Evolutionary conservation across 1,140 invertebrate species (phyloP).

Genomic region (Halesus radiatus): DNA sequence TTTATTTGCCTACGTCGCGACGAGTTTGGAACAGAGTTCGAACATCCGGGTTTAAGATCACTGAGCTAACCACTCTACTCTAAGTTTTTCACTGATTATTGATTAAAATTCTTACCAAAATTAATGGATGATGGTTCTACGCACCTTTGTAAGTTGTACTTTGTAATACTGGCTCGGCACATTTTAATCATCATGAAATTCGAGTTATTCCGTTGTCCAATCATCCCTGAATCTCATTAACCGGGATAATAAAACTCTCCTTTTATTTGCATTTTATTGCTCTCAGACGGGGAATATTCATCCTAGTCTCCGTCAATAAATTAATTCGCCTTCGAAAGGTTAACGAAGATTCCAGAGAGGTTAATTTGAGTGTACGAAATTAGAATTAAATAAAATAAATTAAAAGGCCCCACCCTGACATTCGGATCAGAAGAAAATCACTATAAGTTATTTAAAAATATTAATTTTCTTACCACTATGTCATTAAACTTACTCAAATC

Average conservation of each 20-base stretch:
- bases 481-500: too few relatives aligned
- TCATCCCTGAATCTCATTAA: slow-evolving; percentile 5
- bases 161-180: not conserved
- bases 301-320: not conserved
- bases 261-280: slow-evolving; percentile 19
- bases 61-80: too few relatives aligned
- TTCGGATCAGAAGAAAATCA: not conserved
- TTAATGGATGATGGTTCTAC: too few relatives aligned
- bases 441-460: too few relatives aligned
- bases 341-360: not conserved
- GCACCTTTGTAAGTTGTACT: too few relatives aligned
- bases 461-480: too few relatives aligned
- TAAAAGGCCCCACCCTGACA: not conserved
- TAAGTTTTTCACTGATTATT: too few relatives aligned
- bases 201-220: not conserved
- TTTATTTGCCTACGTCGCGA: too few relatives aligned
- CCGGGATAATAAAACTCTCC: not conserved
- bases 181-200: slow-evolving; percentile 6
- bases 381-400: slow-evolving; percentile 30
- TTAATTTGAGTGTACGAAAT: slow-evolving; percentile 27
- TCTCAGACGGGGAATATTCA: not conserved
- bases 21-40: too few relatives aligned
- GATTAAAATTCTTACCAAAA: too few relatives aligned
- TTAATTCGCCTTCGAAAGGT: slow-evolving; percentile 3
- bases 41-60: too few relatives aligned